phyloP scores from a whole-genome alignment of 2,113 vertebrate genomes.

The Melanotaenia duboulayi region DNA sequence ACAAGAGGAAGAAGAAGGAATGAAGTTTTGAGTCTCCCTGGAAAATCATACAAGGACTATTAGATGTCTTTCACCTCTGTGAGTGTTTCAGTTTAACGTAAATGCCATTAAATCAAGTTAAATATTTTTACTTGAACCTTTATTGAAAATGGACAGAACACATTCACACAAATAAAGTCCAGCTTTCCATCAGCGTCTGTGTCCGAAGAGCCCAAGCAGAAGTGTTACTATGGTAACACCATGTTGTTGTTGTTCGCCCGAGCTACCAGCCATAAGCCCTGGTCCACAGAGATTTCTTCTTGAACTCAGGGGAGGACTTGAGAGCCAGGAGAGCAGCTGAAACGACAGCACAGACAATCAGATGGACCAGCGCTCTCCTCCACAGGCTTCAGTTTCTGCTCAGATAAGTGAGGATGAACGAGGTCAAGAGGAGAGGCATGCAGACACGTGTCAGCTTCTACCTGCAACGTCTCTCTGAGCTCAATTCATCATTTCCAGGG shows the following conservation, averaged over 20 bases:
- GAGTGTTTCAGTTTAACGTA: neutral
- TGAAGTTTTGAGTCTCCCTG: conserved; percentile 15
- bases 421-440: too few species aligned
- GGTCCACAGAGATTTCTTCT: conserved; percentile 94
- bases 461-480: neutral
- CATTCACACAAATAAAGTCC: neutral
- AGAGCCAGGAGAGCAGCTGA: conserved; percentile 87
- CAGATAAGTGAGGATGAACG: too few species aligned
- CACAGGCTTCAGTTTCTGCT: too few species aligned
- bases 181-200: neutral
- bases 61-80: neutral
- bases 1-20: conserved; percentile 70
- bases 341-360: conserved; percentile 14
- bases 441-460: neutral
- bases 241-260: fast-evolving
- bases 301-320: conserved; percentile 87
- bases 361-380: too few species aligned
- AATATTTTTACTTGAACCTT: neutral
- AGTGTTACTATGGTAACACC: neutral
- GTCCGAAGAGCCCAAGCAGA: neutral
- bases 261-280: conserved; percentile 90
- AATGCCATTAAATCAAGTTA: neutral
- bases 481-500: too few species aligned
- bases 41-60: neutral
- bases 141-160: neutral